Evolutionary conservation across 2,888 invertebrate genomes (phyloP), one percentile per base, ranked within the genome.

Genomic region (Anoplius nigerrimus): DNA sequence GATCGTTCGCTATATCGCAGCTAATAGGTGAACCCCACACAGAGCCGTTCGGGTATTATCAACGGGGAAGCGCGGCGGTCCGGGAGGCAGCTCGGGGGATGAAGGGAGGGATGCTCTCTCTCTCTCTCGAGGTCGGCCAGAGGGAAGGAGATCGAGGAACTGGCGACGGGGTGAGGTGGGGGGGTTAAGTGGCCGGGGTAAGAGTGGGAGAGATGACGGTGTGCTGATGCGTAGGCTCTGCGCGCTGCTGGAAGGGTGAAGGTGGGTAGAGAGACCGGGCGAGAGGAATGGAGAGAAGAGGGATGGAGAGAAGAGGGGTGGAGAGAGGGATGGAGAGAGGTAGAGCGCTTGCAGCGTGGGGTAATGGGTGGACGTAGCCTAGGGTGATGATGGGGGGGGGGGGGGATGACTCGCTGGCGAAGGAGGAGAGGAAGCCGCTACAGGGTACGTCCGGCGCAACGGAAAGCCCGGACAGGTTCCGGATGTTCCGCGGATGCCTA

Each of bases 1-100:
- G 86, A 85, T 84, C 70, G 64, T 69, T 60, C 58, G 73, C 78
- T 80, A 75, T 77, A 81, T 73, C 75, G 73, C 69, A 67, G 79
- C 79, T 84, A 84, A 82, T 84, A 81, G 78, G 69, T 76, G 76
- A 77, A 74, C 71, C 71, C 15, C 61, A 70, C 70, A 75, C 59
- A 66, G 72, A 71, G 71, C 72, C 72, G 65, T 53, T 58, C 53
- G 42, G 1, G 66, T 55, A 80, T 82, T 82, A 80, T 80, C 82
- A 71, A 60, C 57, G 69, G 63, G 70, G 55, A 46, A 34, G 34
- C 34, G 34, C 34, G 34, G 34, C 6, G 11, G 11, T 34, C 34
- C 8, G 34, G 60, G 53, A 61, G 60, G 61, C 6, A 21, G 34
- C 48, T 46, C 62, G 6, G 11, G 11, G 34, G 27, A 27, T 11